These are phyloP conservation scores for Temnothorax longispinosus DNA, from an alignment of 1,140 invertebrate species.

Conservation along the genomic window DNA sequence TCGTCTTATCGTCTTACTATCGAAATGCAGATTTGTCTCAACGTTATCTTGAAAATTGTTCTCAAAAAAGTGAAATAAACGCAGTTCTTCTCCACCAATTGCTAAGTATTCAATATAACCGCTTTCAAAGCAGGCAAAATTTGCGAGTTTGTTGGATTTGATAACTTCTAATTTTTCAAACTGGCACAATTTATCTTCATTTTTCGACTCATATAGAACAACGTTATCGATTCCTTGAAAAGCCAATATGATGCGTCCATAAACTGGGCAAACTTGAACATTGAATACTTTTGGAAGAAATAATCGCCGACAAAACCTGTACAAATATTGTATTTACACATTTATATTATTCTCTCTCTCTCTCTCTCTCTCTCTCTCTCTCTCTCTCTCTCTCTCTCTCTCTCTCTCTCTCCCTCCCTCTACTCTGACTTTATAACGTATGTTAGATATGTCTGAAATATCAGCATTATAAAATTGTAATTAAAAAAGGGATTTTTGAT, in stretches of 20 bases:
- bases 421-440: not conserved
- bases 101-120: slow-evolving; percentile 75
- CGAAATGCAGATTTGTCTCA: slow-evolving; percentile 58
- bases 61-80: slow-evolving; percentile 70
- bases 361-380: no score
- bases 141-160: slow-evolving; percentile 63
- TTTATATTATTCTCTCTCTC: slow-evolving; percentile 20
- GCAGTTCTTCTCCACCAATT: slow-evolving; percentile 70
- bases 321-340: not conserved
- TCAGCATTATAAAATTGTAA: not conserved
- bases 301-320: slow-evolving; percentile 66
- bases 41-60: slow-evolving; percentile 66
- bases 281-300: slow-evolving; percentile 56
- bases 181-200: slow-evolving; percentile 16
- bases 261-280: slow-evolving; percentile 69
- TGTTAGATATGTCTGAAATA: not conserved
- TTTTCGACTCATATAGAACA: slow-evolving; percentile 71
- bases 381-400: no score
- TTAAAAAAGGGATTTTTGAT: not conserved
- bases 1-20: slow-evolving; percentile 43
- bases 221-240: slow-evolving; percentile 68
- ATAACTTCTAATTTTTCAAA: slow-evolving; percentile 48
- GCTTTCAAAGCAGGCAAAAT: slow-evolving; percentile 78
- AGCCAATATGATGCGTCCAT: slow-evolving; percentile 55
- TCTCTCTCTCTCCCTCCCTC: no score